Evolutionary conservation across 2,888 invertebrate species (phyloP).

Genomic region (Tiliacea citrago): DNA sequence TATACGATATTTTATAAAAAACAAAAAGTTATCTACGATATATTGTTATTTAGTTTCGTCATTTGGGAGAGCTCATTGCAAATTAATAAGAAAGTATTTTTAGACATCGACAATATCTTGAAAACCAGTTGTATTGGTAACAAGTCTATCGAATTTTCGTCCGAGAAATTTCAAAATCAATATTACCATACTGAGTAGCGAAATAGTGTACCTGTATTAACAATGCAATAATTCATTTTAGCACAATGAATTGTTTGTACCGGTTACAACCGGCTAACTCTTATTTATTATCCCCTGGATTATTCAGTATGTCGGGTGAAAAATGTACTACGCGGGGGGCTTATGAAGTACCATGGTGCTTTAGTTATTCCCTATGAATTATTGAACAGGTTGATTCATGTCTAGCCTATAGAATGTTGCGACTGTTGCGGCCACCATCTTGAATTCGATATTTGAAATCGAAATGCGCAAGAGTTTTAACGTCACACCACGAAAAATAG

Average conservation of each 20-base stretch:
- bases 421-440: constrained; percentile 72
- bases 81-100: constrained; percentile 51
- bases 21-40: not conserved
- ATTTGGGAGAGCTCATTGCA: constrained; percentile 54
- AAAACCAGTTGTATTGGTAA: constrained; percentile 30
- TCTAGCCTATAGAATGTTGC: constrained; percentile 76
- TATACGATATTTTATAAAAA: constrained; percentile 1
- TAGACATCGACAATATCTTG: constrained; percentile 26
- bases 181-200: constrained; percentile 61
- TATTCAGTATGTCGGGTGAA: constrained; percentile 82
- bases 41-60: constrained; percentile 27
- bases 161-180: constrained; percentile 45
- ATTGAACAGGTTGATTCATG: constrained; percentile 86
- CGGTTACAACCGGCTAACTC: constrained; percentile 67
- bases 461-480: constrained; percentile 67
- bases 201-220: constrained; percentile 68
- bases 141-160: constrained; percentile 42
- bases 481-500: constrained; percentile 63
- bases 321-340: constrained; percentile 86
- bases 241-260: constrained; percentile 78
- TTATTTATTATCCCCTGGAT: constrained; percentile 77
- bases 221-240: constrained; percentile 74
- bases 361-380: constrained; percentile 86
- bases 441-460: constrained; percentile 74
- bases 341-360: constrained; percentile 77